These are phyloP conservation scores for Fringilla coelebs DNA, from an alignment of 2,797 vertebrate species.

Conservation along the genomic window DNA sequence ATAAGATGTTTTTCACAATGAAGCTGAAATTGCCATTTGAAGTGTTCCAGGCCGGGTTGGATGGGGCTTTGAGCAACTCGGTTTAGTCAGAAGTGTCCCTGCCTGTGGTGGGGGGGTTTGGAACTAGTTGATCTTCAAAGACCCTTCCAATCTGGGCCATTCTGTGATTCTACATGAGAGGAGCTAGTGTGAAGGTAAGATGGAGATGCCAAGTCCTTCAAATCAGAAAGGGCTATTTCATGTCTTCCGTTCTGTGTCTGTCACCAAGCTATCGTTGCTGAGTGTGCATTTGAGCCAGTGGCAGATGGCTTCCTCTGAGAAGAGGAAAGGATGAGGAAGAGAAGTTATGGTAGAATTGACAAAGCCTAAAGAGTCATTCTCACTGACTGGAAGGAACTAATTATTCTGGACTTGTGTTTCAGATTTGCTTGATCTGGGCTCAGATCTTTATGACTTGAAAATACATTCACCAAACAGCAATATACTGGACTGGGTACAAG, in stretches of 20 bases:
- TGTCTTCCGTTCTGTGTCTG: neutral
- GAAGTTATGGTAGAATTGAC: neutral
- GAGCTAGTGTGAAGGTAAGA: neutral
- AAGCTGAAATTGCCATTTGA: neutral
- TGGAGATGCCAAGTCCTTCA: neutral
- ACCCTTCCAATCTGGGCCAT: neutral
- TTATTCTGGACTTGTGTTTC: neutral
- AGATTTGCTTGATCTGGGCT: neutral
- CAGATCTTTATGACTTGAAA: neutral
- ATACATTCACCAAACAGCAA: neutral
- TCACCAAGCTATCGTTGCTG: neutral
- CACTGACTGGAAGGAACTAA: neutral
- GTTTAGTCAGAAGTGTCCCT: neutral
- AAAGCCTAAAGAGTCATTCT: neutral
- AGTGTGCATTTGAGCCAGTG: neutral
- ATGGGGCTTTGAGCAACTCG: neutral
- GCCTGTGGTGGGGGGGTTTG: fast-evolving
- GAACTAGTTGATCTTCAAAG: neutral
- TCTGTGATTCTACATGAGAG: neutral
- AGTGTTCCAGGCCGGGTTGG: neutral
- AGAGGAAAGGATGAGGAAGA: neutral
- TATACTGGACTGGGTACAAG: neutral
- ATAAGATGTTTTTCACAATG: fast-evolving
- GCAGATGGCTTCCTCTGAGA: neutral
- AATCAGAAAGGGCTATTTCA: neutral